Evolutionary conservation across 2,113 vertebrate genomes (phyloP).

Genomic region (Bathybates hornii): DNA sequence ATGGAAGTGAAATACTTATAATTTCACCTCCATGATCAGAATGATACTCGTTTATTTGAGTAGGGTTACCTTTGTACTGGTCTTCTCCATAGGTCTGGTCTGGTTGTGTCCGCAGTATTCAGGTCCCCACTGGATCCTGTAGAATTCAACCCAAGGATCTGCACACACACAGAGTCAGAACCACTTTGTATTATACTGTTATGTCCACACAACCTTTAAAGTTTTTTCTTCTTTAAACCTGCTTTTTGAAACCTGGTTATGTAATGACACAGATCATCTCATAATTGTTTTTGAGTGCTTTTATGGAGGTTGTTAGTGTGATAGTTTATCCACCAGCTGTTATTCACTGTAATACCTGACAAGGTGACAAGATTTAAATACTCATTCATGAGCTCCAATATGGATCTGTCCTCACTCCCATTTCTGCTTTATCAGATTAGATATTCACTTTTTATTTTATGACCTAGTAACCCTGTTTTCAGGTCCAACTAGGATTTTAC

Average conservation of each 20-base stretch:
- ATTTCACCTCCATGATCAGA: neutral
- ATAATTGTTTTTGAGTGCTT: neutral
- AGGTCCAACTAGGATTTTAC: neutral
- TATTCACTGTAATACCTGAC: neutral
- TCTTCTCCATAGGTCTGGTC: slow-evolving; percentile 57
- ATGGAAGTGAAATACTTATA: neutral
- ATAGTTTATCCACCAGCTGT: neutral
- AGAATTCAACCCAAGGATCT: slow-evolving; percentile 63
- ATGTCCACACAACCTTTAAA: neutral
- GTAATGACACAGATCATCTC: neutral
- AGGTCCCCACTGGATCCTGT: slow-evolving; percentile 80
- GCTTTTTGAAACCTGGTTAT: neutral
- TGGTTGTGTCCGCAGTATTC: slow-evolving; percentile 79
- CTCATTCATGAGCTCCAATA: neutral
- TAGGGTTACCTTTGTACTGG: slow-evolving; percentile 46
- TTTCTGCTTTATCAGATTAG: neutral
- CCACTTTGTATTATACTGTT: neutral
- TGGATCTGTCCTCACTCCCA: neutral
- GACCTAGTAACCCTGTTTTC: neutral
- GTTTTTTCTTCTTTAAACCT: neutral
- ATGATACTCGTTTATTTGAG: accelerated
- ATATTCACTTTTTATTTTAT: neutral
- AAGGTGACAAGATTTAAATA: neutral
- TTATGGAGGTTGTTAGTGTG: neutral
- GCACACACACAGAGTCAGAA: neutral